Evolutionary conservation across 2,113 vertebrate genomes (phyloP), one percentile per base, ranked within the genome.

Genomic region (Spea multiplicata): DNA sequence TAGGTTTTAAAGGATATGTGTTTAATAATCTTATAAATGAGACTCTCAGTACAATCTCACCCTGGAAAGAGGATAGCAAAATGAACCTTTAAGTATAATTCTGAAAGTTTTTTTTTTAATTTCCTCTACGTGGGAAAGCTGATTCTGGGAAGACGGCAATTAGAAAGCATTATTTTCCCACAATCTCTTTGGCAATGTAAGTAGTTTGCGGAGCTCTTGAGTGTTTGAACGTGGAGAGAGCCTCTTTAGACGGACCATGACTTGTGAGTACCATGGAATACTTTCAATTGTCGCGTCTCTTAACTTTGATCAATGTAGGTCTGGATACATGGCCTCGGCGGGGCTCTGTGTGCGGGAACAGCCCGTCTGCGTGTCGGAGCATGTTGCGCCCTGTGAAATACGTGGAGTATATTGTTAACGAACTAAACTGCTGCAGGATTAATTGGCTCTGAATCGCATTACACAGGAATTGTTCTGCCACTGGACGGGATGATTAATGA

Each of bases 401-500:
- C 7, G 52, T 74, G 4, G 73, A 66, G 44, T 69, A 75, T 74
- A 81, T 75, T 81, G 66, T 75, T 44, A n/a, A 8, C 1, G 17
- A 53, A 44, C 62, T 73, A 46, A 79, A 79, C 66, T 17, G 49
- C 77, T 45, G 47, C 44, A 70, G 50, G 30, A 68, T 80, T 73
- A 73, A 80, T 80, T 80, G 73, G 77, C 77, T 80, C 77, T 70
- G 55, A 67, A 65, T 81, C 73, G 53, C 47, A 16, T 62, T 71
- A 75, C 79, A 48, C 52, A 53, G 70, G 57, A 66, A 72, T 77
- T 52, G 68, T 65, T 81, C 71, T 47, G 44, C 71, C 52, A 13
- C 71, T 49, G 68, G 47, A 30, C 71, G 69, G 73, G 55, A 71
- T 73, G 77, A 73, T 80, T 80, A 73, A 80, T 80, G 77, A 46